Conservation (phyloP, 1,140 invertebrate species). For the Drosophila tropicalis region DNA sequence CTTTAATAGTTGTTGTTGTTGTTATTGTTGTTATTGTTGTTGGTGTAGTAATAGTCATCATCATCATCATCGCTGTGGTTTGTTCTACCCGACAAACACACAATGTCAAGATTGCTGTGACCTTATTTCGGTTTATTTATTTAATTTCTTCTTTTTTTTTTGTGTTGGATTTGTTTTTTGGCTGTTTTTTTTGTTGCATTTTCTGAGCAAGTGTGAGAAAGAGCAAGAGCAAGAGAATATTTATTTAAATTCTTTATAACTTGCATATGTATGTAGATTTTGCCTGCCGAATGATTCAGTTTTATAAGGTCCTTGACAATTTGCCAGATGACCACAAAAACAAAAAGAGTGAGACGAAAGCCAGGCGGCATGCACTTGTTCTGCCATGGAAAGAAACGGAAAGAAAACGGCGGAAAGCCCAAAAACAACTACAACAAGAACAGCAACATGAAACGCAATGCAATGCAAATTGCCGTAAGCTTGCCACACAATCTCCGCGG, state of each 20-base stretch:
- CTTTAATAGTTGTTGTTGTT: neutral
- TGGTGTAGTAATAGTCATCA: constrained; percentile 17
- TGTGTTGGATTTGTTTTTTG: neutral
- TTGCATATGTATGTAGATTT: neutral
- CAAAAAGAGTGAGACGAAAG: constrained; percentile 24
- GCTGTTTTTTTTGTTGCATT: neutral
- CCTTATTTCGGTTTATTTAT: constrained; percentile 54
- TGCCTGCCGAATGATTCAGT: neutral
- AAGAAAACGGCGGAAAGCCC: neutral
- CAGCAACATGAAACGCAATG: neutral
- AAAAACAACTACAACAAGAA: neutral
- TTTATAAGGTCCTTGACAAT: constrained; percentile 57
- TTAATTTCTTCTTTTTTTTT: constrained; percentile 12
- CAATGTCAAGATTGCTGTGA: constrained; percentile 76
- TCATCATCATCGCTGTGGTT: constrained; percentile 39
- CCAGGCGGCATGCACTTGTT: constrained; percentile 7
- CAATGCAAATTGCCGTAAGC: constrained; percentile 34
- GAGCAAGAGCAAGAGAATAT: constrained; percentile 1
- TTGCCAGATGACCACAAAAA: constrained; percentile 43
- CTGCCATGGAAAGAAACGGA: neutral
- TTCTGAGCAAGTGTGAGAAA: neutral
- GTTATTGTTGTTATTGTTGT: too few relatives aligned
- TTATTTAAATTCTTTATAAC: neutral
- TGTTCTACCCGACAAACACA: constrained; percentile 31
- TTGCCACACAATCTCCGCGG: constrained; percentile 7